phyloP scores from a whole-genome alignment of 2,113 vertebrate genomes.

The Arenaria interpres region DNA sequence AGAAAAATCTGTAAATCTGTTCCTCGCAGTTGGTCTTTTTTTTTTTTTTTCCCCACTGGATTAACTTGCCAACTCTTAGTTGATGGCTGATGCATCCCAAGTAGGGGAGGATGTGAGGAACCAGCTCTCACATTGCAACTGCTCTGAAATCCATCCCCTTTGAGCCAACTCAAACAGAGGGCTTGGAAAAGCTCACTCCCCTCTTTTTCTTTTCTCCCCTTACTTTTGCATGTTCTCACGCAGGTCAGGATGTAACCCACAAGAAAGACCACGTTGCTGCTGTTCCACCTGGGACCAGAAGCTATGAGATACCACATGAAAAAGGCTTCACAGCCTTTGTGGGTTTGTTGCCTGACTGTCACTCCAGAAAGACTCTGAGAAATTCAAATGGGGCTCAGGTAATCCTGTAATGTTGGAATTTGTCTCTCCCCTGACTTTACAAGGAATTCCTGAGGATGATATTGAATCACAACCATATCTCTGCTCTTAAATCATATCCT shows the following conservation, averaged over 20 bases:
- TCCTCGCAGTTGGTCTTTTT: fast-evolving
- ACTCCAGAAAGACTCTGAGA: neutral
- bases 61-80: neutral
- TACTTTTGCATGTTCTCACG: neutral
- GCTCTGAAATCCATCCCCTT: neutral
- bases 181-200: neutral
- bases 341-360: neutral
- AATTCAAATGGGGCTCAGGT: neutral
- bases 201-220: neutral
- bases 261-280: neutral
- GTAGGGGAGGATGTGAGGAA: neutral
- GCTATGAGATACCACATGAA: neutral
- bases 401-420: neutral
- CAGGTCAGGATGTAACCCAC: neutral
- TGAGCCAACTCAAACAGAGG: fast-evolving
- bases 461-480: slow-evolving; percentile 17
- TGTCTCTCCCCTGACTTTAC: slow-evolving; percentile 41
- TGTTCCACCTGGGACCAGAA: neutral
- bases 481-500: slow-evolving; percentile 44
- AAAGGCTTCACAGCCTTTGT: neutral
- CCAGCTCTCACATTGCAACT: neutral
- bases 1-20: neutral
- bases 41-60: neutral
- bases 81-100: neutral
- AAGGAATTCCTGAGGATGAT: slow-evolving; percentile 16